Evolutionary conservation across 2,888 invertebrate genomes (phyloP).

Genomic region (Thyatira batis): DNA sequence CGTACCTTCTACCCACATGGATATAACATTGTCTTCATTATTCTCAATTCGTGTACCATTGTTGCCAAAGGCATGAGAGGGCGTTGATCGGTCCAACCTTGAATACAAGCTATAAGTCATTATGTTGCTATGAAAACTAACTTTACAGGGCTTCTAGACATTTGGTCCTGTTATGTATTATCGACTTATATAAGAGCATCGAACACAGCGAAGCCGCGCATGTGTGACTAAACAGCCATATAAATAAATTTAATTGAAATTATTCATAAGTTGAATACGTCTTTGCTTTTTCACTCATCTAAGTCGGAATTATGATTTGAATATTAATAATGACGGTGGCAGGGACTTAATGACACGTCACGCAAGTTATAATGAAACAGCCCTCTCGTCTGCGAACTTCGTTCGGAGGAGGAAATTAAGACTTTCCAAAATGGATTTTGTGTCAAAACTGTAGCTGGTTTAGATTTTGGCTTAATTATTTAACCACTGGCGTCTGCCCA

Average conservation of each 20-base stretch:
- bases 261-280: conserved; percentile 70
- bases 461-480: conserved; percentile 23
- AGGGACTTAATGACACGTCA: conserved; percentile 76
- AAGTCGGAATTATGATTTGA: conserved; percentile 72
- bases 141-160: conserved; percentile 23
- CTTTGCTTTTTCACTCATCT: conserved; percentile 68
- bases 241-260: conserved; percentile 41
- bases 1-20: not conserved
- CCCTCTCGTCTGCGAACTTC: conserved; percentile 65
- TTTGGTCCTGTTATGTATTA: conserved; percentile 36
- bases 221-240: conserved; percentile 26
- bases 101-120: conserved; percentile 14
- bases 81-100: conserved; percentile 23
- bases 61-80: conserved; percentile 1
- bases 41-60: not conserved
- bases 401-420: conserved; percentile 59
- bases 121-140: conserved; percentile 21
- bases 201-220: conserved; percentile 17
- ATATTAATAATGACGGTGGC: conserved; percentile 75
- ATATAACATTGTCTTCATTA: not conserved
- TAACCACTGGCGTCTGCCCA: not conserved
- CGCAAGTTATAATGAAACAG: conserved; percentile 78
- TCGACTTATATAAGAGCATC: conserved; percentile 17
- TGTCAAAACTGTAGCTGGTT: conserved; percentile 39
- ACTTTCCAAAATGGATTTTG: conserved; percentile 65